Evolutionary conservation across 2,113 vertebrate species (phyloP), one percentile per base, ranked within the genome.

Genomic region (Tor tambroides): DNA sequence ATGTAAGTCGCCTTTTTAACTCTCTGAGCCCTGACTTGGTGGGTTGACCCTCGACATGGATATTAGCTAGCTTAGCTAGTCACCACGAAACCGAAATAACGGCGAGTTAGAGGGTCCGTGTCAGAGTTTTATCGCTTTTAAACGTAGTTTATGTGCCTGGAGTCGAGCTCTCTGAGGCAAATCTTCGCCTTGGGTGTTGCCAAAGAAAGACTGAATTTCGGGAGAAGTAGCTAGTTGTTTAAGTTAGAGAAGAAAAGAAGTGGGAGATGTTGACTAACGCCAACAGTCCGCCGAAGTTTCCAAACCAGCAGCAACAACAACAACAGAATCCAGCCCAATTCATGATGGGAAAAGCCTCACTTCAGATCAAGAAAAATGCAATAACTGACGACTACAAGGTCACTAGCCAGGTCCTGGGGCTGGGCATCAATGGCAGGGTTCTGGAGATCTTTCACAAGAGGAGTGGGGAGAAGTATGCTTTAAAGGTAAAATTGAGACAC

Each of bases 371-470:
- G 94, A 98, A 96, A 89, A 97, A 96, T 89, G 97, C 97, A 91
- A 98, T 99, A 88, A 97, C 96, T 28, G 97, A 98, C 87, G 97
- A 98, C 80, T 99, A 99, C 96, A 97, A 97, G 95, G 96, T 99
- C 90, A 98, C 98, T 90, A 97, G 94, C 90, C 97, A 98, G 94
- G 97, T 98, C 80, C 91, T 98, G 92, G 98, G 98, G 8, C 94
- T 98, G 88, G 97, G 98, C 69, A 99, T 99, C 94, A 99, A 99
- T 92, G 97, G 98, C 46, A 98, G 97, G 93, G 97, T 99, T 87
- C 92, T 99, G 75, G 97, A 98, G 89, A 97, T 98, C 90, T 96
- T 96, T 86, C 95, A 95, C 69, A 98, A 96, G 95, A 96, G 96
- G 89, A 96, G 93, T 8, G 96, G 95, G 6, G 96, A 97, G 80